Evolutionary conservation across 1,140 invertebrate genomes (phyloP).

Genomic region (Meloidogyne hapla): DNA sequence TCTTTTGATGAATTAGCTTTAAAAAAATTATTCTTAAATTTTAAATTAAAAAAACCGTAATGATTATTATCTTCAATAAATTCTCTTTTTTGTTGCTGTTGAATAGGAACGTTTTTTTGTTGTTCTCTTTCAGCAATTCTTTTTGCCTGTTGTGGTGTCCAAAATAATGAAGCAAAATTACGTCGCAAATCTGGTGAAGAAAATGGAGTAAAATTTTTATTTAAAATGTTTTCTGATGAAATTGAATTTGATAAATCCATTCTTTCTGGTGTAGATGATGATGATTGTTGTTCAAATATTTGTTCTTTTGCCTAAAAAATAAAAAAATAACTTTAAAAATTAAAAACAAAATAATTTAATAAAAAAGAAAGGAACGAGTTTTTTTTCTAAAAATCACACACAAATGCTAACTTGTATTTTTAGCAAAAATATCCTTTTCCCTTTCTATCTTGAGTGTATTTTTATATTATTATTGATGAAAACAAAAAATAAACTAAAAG

Average conservation of each 20-base stretch:
- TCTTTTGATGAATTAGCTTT: not conserved
- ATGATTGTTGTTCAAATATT: too few relatives aligned
- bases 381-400: not conserved
- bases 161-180: constrained; percentile 19
- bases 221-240: not conserved
- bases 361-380: not conserved
- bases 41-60: too few relatives aligned
- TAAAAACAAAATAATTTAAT: not conserved
- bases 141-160: constrained; percentile 24
- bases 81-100: not conserved
- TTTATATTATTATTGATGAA: not conserved
- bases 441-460: too few relatives aligned
- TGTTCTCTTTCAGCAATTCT: constrained; percentile 23
- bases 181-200: constrained; percentile 17
- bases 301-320: too few relatives aligned
- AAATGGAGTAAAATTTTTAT: not conserved
- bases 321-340: not conserved
- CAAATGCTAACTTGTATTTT: constrained; percentile 1
- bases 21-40: not conserved
- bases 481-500: not conserved
- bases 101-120: not conserved
- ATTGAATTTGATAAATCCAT: not conserved
- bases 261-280: not conserved
- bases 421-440: not conserved
- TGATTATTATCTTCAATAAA: not conserved